Percentiles rank a stretch among this genome's conserved stretches.
Conservation (phyloP, 2,888 invertebrate genomes). For the Salticus scenicus region DNA sequence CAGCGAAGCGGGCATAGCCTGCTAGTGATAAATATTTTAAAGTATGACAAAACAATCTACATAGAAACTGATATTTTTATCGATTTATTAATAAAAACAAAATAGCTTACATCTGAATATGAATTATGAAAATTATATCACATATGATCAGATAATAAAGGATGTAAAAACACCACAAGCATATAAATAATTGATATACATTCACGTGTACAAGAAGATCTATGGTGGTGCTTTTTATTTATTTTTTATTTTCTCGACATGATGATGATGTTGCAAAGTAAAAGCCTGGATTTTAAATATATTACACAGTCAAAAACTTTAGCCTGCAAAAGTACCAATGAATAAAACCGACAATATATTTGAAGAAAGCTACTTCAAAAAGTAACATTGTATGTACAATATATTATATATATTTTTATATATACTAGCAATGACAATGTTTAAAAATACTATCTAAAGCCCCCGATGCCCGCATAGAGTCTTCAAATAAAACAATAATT, state of each 20-base stretch:
- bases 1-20: too few species aligned
- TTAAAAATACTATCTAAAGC: slow-evolving; percentile 58
- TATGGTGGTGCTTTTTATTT: slow-evolving; percentile 61
- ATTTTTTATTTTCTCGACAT: slow-evolving; percentile 45
- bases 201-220: slow-evolving; percentile 48
- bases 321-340: slow-evolving; percentile 19
- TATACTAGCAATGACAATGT: slow-evolving; percentile 32
- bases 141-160: slow-evolving; percentile 62
- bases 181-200: slow-evolving; percentile 64
- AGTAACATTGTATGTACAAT: too few species aligned
- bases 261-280: slow-evolving; percentile 25
- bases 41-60: too few species aligned
- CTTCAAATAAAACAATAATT: neutral
- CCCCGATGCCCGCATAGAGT: slow-evolving; percentile 25
- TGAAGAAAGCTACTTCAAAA: slow-evolving; percentile 44
- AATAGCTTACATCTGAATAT: slow-evolving; percentile 68
- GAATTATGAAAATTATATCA: slow-evolving; percentile 67
- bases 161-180: slow-evolving; percentile 49
- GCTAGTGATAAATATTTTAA: too few species aligned
- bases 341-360: slow-evolving; percentile 14
- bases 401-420: slow-evolving; percentile 34
- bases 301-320: slow-evolving; percentile 13
- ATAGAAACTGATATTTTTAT: too few species aligned
- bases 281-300: slow-evolving; percentile 15
- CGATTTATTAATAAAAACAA: slow-evolving; percentile 56